Evolutionary conservation across 2,797 vertebrate genomes (phyloP), one percentile per base, ranked within the genome.

Genomic region (Acridotheres tristis): DNA sequence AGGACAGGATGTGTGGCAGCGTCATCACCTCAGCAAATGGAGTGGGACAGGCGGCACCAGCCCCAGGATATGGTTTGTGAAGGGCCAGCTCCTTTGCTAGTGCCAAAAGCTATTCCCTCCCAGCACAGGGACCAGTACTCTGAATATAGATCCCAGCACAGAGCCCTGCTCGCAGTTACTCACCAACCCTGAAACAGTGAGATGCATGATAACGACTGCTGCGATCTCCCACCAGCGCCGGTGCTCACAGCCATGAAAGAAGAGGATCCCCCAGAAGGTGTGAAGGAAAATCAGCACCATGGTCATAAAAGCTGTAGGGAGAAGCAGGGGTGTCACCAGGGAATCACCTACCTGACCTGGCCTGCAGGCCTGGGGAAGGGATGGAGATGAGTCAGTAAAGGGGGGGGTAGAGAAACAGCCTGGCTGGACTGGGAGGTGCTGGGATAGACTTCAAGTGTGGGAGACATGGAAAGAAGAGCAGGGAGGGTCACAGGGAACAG

Each of bases 211-310:
- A 55, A 98, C 81, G 0, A 98, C 98, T 0, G 93, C 96, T 0
- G 2, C 27, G 2, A 98, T 96, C 75, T 98, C 98, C 97, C 97
- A 98, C 98, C 98, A 98, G 90, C 90, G 83, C 25, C 61, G 96
- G 63, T 96, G 97, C 96, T 98, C 98, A 11, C 98, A 98, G 84
- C 98, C 98, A 0, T 98, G 98, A 62, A 98, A 98, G 89, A 98
- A 98, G 80, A 98, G 78, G 79, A 98, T 97, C 4, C 98, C 98
- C 98, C 98, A 98, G 92, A 98, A 98, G 17, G 97, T 98, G 94
- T 98, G 98, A 72, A 98, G 97, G 25, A 98, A 96, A 57, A 98
- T 98, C 85, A 98, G 76, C 34, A 97, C 98, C 95, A 98, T 97
- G 69, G 98, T 98, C 98, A 98, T 98, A 91, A 98, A 97, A 83